These are phyloP conservation scores for Platycheirus rosarum DNA, from an alignment of 2,888 invertebrate genomes.

Conservation along the genomic window DNA sequence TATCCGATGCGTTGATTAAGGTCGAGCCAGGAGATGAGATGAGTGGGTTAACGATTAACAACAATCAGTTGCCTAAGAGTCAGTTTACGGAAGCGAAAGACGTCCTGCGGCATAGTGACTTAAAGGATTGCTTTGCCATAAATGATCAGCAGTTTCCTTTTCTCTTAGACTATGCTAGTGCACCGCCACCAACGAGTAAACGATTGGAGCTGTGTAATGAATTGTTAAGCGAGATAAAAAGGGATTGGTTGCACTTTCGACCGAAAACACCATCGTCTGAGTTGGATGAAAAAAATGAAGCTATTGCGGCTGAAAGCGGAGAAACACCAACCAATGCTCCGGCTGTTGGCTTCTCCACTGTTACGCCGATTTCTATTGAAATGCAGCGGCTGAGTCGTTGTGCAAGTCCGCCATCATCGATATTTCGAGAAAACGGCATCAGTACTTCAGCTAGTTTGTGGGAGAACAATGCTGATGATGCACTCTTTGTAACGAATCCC, in stretches of 20 bases:
- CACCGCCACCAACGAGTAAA: conserved; percentile 79
- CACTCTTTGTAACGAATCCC: conserved; percentile 78
- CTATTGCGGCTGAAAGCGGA: conserved; percentile 75
- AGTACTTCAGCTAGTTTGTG: conserved; percentile 67
- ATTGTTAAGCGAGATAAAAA: conserved; percentile 80
- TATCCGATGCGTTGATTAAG: conserved; percentile 40
- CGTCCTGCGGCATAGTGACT: conserved; percentile 53
- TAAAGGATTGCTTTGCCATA: conserved; percentile 44
- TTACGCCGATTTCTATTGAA: conserved; percentile 81
- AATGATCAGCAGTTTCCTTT: conserved; percentile 39
- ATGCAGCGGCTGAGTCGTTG: conserved; percentile 77
- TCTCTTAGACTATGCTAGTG: conserved; percentile 32
- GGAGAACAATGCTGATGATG: conserved; percentile 73
- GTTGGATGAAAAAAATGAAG: conserved; percentile 10
- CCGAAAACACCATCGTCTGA: conserved; percentile 81
- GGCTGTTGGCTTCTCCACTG: conserved; percentile 80
- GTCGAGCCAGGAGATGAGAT: conserved; percentile 46
- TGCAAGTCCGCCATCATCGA: conserved; percentile 46
- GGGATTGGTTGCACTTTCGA: conserved; percentile 82
- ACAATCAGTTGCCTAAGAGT: conserved; percentile 70
- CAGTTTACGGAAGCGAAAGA: conserved; percentile 70
- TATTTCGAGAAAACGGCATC: conserved; percentile 62
- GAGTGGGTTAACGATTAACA: conserved; percentile 61
- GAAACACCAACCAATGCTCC: conserved; percentile 71
- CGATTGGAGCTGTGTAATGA: conserved; percentile 80